Conservation (phyloP, 2,113 vertebrate species). For the Thamnophis sirtalis region DNA sequence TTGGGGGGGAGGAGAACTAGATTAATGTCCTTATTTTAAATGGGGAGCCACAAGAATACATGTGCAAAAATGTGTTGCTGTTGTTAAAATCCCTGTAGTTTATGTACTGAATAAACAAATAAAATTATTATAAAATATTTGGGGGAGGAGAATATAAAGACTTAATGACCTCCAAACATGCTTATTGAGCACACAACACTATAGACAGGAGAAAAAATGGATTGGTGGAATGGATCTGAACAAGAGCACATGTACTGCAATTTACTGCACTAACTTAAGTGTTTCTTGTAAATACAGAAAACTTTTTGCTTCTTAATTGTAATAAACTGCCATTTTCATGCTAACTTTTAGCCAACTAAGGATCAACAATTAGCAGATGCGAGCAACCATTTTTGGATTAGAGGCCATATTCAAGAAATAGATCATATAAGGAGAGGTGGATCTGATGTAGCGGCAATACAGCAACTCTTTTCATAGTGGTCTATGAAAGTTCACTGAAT, state of each 20-base stretch:
- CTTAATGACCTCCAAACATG: not conserved
- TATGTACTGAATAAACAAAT: not conserved
- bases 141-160: not conserved
- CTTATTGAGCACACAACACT: not conserved
- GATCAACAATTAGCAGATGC: not conserved
- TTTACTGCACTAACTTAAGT: not conserved
- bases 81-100: not conserved
- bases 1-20: not conserved
- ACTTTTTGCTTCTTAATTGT: not conserved
- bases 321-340: not conserved
- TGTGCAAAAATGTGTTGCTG: not conserved
- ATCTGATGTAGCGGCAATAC: no score
- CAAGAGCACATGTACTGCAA: not conserved
- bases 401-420: not conserved
- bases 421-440: no score
- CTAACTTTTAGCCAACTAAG: not conserved
- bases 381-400: not conserved
- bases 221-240: not conserved
- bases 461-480: no score
- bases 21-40: not conserved
- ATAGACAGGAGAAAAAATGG: not conserved
- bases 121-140: not conserved
- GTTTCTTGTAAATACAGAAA: not conserved
- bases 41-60: not conserved
- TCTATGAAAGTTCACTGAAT: no score